Conservation (phyloP, 1,140 invertebrate genomes). For the Probaryconus sp. region DNA sequence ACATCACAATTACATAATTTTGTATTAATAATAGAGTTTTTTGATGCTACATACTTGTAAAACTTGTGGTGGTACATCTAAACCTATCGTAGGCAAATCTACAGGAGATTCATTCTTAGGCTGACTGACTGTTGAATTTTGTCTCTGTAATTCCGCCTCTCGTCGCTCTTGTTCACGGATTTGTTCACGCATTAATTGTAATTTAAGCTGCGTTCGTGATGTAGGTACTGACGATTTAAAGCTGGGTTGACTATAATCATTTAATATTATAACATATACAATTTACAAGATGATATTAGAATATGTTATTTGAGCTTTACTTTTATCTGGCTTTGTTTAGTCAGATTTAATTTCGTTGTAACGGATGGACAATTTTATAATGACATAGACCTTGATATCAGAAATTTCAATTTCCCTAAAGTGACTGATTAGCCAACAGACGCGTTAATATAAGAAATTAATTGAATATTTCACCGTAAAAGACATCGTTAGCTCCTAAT, state of each 20-base stretch:
- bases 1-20: too few species aligned
- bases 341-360: background rate
- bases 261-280: constrained; percentile 3
- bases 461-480: too few species aligned
- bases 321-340: too few species aligned
- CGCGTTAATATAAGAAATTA: too few species aligned
- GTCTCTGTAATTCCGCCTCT: constrained; percentile 79
- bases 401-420: too few species aligned
- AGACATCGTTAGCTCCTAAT: too few species aligned
- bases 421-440: too few species aligned
- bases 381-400: too few species aligned
- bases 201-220: constrained; percentile 90
- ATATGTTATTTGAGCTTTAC: too few species aligned
- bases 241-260: constrained; percentile 85
- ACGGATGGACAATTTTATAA: too few species aligned
- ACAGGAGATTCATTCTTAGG: constrained; percentile 78
- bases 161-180: constrained; percentile 85
- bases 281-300: constrained; percentile 19
- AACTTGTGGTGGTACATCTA: constrained; percentile 89
- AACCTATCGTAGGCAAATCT: constrained; percentile 80
- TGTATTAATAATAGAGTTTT: too few species aligned
- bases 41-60: constrained; percentile 82
- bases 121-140: constrained; percentile 78
- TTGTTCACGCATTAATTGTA: constrained; percentile 91
- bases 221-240: constrained; percentile 89